Evolutionary conservation across 2,888 invertebrate genomes (phyloP).

Genomic region (Saturnia japonica): DNA sequence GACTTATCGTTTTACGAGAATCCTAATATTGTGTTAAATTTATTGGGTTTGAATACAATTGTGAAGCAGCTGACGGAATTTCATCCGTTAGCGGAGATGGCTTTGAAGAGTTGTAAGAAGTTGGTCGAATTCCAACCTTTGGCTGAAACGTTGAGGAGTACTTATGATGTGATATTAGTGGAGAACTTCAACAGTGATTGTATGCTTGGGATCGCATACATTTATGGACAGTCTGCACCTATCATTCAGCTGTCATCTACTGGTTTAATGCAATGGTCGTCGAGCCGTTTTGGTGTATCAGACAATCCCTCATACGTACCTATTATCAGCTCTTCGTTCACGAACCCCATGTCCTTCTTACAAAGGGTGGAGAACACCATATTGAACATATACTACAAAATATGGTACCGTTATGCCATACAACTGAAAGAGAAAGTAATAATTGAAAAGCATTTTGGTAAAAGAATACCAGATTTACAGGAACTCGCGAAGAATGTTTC

Average conservation of each 20-base stretch:
- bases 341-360: slow-evolving; percentile 72
- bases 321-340: slow-evolving; percentile 73
- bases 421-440: slow-evolving; percentile 62
- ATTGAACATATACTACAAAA: slow-evolving; percentile 49
- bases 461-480: slow-evolving; percentile 73
- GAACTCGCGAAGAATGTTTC: slow-evolving; percentile 78
- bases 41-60: slow-evolving; percentile 52
- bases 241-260: slow-evolving; percentile 81
- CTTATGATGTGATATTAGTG: slow-evolving; percentile 84
- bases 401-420: slow-evolving; percentile 59
- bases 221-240: slow-evolving; percentile 78
- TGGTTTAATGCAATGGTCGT: slow-evolving; percentile 81
- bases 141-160: slow-evolving; percentile 56
- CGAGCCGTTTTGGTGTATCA: slow-evolving; percentile 65
- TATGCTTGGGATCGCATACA: slow-evolving; percentile 81
- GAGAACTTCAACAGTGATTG: slow-evolving; percentile 86
- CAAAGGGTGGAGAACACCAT: slow-evolving; percentile 73
- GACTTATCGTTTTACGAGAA: slow-evolving; percentile 56
- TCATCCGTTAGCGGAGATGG: slow-evolving; percentile 54
- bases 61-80: slow-evolving; percentile 53
- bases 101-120: slow-evolving; percentile 61
- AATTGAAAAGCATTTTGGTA: slow-evolving; percentile 70
- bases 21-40: slow-evolving; percentile 40
- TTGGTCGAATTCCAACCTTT: slow-evolving; percentile 63
- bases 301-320: slow-evolving; percentile 81